Percentiles rank a stretch among this genome's conserved stretches.
phyloP scores from a whole-genome alignment of 2,888 invertebrate species.

The Syrphus vitripennis region DNA sequence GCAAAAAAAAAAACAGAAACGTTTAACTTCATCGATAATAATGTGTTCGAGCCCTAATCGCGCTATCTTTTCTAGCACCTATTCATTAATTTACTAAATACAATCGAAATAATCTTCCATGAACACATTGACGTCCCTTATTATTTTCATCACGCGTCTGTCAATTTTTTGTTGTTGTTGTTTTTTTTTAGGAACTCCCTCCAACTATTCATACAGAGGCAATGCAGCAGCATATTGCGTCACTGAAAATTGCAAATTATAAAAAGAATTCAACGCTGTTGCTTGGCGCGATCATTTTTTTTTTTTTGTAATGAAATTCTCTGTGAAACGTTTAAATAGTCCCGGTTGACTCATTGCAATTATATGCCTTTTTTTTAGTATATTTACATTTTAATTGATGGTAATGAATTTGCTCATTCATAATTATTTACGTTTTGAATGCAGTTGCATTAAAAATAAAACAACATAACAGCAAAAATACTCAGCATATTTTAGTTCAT shows the following conservation, averaged over 20 bases:
- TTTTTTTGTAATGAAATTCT: neutral
- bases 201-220: neutral
- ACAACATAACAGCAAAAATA: neutral
- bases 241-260: neutral
- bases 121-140: constrained; percentile 3
- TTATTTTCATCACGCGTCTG: constrained; percentile 7
- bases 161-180: neutral
- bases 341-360: constrained; percentile 1
- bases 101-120: neutral
- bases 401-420: constrained; percentile 25
- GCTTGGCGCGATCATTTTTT: constrained; percentile 6
- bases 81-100: neutral
- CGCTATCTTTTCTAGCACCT: neutral
- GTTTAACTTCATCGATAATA: neutral
- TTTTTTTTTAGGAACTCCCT: neutral
- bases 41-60: neutral
- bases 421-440: constrained; percentile 12
- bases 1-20: neutral
- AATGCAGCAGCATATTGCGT: constrained; percentile 17
- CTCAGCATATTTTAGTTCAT: neutral
- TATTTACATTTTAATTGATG: constrained; percentile 17
- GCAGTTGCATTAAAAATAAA: neutral
- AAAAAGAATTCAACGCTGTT: neutral
- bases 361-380: neutral
- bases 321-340: neutral